Evolutionary conservation across 2,113 vertebrate genomes (phyloP).

Genomic region (Panthera tigris): DNA sequence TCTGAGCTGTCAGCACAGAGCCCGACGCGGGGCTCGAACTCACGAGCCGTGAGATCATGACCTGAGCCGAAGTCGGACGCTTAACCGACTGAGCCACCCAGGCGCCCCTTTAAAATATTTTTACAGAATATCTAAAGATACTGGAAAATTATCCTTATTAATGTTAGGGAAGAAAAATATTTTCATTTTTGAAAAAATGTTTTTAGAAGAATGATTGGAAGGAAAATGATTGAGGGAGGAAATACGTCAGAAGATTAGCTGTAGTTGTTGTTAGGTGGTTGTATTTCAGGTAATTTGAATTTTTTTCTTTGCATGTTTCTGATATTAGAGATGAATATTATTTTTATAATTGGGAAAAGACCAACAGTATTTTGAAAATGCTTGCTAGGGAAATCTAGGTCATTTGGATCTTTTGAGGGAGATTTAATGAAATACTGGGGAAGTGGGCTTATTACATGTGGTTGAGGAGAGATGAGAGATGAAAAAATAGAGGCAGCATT

Average conservation of each 20-base stretch:
- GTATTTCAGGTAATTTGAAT: background rate
- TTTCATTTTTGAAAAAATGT: background rate
- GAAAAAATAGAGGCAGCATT: background rate
- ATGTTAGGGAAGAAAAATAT: background rate
- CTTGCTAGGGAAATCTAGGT: background rate
- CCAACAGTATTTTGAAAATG: conserved; percentile 21
- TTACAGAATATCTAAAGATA: background rate
- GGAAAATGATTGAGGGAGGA: background rate
- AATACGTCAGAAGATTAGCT: background rate
- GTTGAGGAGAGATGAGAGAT: background rate
- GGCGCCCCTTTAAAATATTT: background rate
- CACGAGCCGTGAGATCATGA: no score
- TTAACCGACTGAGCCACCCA: no score
- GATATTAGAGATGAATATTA: background rate
- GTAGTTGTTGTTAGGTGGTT: background rate
- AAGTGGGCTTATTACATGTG: background rate
- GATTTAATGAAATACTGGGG: background rate
- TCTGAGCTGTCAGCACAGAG: no score
- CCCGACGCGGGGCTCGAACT: no score
- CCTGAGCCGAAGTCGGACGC: no score
- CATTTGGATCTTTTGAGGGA: background rate
- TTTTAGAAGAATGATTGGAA: background rate
- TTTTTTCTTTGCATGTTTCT: conserved; percentile 3
- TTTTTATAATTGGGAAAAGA: conserved; percentile 35
- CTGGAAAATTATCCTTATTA: conserved; percentile 3